A percentile compares a stretch with the other conserved stretches of the same genome.
Evolutionary conservation across 23 tunicate species (phyloP).

Genomic region (Botrylloides violaceus): DNA sequence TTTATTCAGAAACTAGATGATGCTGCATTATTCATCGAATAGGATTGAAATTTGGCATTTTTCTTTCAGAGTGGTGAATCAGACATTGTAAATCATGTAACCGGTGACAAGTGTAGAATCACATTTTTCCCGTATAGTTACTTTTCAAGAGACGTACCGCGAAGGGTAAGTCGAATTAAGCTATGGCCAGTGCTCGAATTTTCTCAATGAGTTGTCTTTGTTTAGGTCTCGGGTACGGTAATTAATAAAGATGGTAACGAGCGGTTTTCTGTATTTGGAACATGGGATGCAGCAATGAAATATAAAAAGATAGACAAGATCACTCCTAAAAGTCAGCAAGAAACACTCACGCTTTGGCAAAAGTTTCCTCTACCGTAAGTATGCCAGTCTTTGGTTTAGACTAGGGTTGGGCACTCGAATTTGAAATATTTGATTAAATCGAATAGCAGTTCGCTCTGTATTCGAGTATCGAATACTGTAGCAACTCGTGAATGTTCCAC

Average conservation of each 20-base stretch:
- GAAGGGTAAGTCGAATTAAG: constrained; percentile 26
- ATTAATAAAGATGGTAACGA: constrained; percentile 62
- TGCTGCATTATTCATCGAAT: too few relatives aligned
- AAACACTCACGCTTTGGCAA: constrained; percentile 40
- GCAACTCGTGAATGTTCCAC: too few relatives aligned
- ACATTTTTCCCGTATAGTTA: constrained; percentile 91
- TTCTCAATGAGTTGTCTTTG: background rate
- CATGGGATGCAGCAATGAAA: constrained; percentile 90
- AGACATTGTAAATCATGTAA: constrained; percentile 68
- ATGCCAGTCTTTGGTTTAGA: background rate
- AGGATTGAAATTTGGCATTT: too few relatives aligned
- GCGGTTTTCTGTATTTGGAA: constrained; percentile 63
- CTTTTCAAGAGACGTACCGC: constrained; percentile 81
- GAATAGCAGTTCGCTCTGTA: too few relatives aligned
- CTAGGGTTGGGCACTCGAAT: background rate
- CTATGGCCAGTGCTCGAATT: background rate
- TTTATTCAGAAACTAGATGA: too few relatives aligned
- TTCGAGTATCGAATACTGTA: too few relatives aligned
- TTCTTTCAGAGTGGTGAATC: constrained; percentile 89
- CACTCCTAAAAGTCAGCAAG: constrained; percentile 39
- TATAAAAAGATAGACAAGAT: constrained; percentile 64
- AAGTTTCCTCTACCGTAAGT: constrained; percentile 49
- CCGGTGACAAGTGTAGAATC: constrained; percentile 83
- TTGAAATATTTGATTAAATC: background rate
- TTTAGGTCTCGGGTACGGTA: constrained; percentile 78